Conservation (phyloP, 2,113 vertebrate genomes). For the Paedocypris sp. region DNA sequence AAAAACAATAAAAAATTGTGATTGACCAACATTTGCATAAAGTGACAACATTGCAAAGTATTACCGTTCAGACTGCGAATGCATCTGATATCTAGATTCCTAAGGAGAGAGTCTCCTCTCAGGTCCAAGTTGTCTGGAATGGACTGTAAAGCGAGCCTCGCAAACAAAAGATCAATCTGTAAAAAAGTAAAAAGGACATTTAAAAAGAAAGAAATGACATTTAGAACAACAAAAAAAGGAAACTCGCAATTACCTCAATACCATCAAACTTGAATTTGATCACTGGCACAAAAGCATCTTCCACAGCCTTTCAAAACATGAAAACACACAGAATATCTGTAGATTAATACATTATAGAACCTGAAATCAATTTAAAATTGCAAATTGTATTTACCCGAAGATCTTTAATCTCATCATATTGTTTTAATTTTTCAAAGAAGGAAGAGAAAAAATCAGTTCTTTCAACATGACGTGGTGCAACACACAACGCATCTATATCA, state of each 20-base stretch:
- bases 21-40: no score
- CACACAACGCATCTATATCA: slow-evolving; percentile 93
- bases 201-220: not conserved
- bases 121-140: slow-evolving; percentile 93
- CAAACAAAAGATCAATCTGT: slow-evolving; percentile 95
- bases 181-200: slow-evolving; percentile 4
- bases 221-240: not conserved
- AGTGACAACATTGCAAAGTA: slow-evolving; percentile 23
- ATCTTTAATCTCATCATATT: slow-evolving; percentile 82
- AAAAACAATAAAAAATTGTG: no score
- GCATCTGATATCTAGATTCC: slow-evolving; percentile 89
- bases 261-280: slow-evolving; percentile 95
- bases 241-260: slow-evolving; percentile 74
- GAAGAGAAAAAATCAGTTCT: slow-evolving; percentile 91
- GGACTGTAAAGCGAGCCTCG: slow-evolving; percentile 76
- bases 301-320: no score
- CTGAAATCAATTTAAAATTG: no score
- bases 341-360: no score
- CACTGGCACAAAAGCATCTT: slow-evolving; percentile 96
- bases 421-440: slow-evolving; percentile 91
- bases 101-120: slow-evolving; percentile 78
- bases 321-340: no score
- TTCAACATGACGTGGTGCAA: slow-evolving; percentile 88
- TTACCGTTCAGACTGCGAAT: slow-evolving; percentile 95
- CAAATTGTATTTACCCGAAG: slow-evolving; percentile 73